Evolutionary conservation across 2,888 invertebrate species (phyloP), one percentile per base, ranked within the genome.

Genomic region (Invenusta paracnida): DNA sequence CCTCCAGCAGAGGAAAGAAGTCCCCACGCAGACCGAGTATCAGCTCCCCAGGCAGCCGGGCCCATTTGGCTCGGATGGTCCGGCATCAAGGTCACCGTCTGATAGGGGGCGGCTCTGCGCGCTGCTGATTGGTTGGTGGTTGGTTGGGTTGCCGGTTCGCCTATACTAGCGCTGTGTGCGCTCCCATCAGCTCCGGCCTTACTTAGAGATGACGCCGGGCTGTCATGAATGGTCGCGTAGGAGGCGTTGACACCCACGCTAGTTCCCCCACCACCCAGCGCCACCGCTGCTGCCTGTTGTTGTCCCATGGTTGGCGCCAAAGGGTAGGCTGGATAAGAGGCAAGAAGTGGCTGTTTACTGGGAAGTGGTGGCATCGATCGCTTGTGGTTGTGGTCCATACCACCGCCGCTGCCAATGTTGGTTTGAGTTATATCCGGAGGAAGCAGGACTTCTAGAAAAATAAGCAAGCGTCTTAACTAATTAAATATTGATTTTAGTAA

Each of bases 1-100:
- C 92, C 93, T 29, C 93, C 93, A 23, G 92, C 90, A 31, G 92
- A 92, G 84, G 92, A 92, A 83, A 93, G 92, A 11, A 91, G 90
- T 1, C 92, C 92, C 91, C 92, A 92, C 0, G 92, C 92, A 5
- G 48, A 48, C 5, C 48, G 48, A 17, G 48, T 48, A 93, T 91
- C 85, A 92, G 92, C 87, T 93, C 93, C 90, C 48, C 48, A 48
- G 17, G 48, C 48, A 11, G 48, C 48, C 48, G 48, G 48, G 48
- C 48, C 48, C 48, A 48, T 48, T 48, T 48, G 48, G 17, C 48
- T 17, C 48, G 48, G 48, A 48, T 48, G 48, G 17, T 48, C 48
- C 48, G 48, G 48, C 48, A 48, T 48, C 11, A 48, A 17, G 5
- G 48, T 48, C 48, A 48, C 48, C 17, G 48, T 48, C 11, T 48